phyloP scores from a whole-genome alignment of 2,797 vertebrate species.

The Kryptolebias ocellatus region DNA sequence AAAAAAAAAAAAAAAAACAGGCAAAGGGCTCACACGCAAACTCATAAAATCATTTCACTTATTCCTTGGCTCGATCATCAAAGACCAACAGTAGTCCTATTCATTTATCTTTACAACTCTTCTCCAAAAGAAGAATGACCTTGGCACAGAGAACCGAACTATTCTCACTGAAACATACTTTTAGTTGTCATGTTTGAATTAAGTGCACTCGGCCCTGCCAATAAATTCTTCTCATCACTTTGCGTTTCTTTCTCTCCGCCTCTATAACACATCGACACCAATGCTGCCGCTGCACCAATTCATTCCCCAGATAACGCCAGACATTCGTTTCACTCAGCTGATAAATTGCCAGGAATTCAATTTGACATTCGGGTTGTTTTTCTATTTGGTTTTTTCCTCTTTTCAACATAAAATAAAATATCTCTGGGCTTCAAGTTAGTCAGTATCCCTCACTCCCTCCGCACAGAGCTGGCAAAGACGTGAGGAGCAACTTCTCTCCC shows the following conservation, averaged over 20 bases:
- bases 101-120: constrained; percentile 45
- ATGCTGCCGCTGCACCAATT: constrained; percentile 12
- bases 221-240: constrained; percentile 3
- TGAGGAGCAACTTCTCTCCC: constrained; percentile 18
- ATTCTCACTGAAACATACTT: constrained; percentile 26
- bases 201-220: constrained; percentile 25
- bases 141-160: constrained; percentile 40
- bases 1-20: not conserved
- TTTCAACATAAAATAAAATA: constrained; percentile 1
- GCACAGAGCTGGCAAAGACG: constrained; percentile 15
- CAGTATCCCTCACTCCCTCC: not conserved
- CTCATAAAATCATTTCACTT: constrained; percentile 9
- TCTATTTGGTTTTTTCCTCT: not conserved
- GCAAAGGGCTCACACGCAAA: not conserved
- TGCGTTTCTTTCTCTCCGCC: not conserved
- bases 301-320: constrained; percentile 30
- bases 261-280: not conserved
- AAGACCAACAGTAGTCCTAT: constrained; percentile 19
- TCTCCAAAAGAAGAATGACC: constrained; percentile 31
- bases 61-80: constrained; percentile 36
- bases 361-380: not conserved
- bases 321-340: constrained; percentile 11
- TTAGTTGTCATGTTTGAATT: constrained; percentile 33
- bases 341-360: constrained; percentile 28
- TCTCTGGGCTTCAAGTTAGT: constrained; percentile 3